phyloP scores from a whole-genome alignment of 1,140 invertebrate species.

The Cyclargus thomasi region DNA sequence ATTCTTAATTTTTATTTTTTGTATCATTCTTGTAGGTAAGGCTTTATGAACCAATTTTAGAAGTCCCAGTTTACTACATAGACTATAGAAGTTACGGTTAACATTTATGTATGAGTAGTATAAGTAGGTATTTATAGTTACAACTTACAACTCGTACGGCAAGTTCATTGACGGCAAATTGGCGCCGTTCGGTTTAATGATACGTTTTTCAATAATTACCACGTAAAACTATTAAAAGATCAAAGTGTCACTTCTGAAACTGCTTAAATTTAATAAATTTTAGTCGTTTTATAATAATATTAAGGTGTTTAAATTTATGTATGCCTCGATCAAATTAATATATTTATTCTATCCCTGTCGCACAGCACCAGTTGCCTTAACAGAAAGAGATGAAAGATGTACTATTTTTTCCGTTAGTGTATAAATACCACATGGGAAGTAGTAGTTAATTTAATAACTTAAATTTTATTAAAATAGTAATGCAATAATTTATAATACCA shows the following conservation, averaged over 20 bases:
- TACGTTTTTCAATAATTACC: neutral
- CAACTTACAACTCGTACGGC: slow-evolving; percentile 30
- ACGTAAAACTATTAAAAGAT: neutral
- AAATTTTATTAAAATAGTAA: neutral
- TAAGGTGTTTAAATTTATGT: slow-evolving; percentile 18
- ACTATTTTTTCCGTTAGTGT: slow-evolving; percentile 52
- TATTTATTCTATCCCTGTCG: slow-evolving; percentile 39
- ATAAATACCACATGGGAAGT: slow-evolving; percentile 30
- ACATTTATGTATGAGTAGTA: slow-evolving; percentile 10
- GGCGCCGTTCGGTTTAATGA: slow-evolving; percentile 41
- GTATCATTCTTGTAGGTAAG: too few species aligned
- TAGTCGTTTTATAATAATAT: slow-evolving; percentile 17
- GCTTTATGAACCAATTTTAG: too few species aligned
- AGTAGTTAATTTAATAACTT: neutral
- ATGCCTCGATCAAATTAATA: slow-evolving; percentile 29
- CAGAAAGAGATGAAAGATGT: slow-evolving; percentile 44
- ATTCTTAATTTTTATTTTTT: neutral
- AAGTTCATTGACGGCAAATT: slow-evolving; percentile 51
- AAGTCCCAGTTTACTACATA: neutral
- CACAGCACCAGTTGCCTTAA: slow-evolving; percentile 27
- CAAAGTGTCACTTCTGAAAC: too few species aligned
- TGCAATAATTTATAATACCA: neutral
- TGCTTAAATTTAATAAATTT: too few species aligned
- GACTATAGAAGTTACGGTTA: slow-evolving; percentile 9
- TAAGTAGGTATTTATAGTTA: slow-evolving; percentile 15